A percentile compares a stretch with the other conserved stretches of the same genome.
Conservation (phyloP, 2,113 vertebrate genomes). For the Aptenodytes patagonicus region DNA sequence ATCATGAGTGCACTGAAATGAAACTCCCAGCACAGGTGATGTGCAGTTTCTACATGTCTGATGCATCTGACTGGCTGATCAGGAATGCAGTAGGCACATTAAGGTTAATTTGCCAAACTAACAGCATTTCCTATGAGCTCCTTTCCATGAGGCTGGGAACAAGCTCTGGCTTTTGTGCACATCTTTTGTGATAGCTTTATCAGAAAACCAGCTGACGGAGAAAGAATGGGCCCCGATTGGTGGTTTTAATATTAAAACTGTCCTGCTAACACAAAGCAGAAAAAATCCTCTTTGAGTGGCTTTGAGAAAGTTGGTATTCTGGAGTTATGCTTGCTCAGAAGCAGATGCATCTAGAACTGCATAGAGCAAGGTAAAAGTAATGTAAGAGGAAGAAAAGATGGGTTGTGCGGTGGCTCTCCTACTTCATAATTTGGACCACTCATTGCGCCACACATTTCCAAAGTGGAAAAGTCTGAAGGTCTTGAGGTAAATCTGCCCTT, state of each 20-base stretch:
- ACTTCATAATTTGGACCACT: background rate
- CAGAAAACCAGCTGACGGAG: background rate
- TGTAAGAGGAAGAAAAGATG: background rate
- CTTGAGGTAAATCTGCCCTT: background rate
- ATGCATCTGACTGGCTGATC: background rate
- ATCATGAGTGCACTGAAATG: background rate
- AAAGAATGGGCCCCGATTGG: background rate
- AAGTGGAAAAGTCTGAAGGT: background rate
- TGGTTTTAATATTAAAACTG: background rate
- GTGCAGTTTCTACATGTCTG: background rate
- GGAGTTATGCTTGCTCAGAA: background rate
- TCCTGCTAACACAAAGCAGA: background rate
- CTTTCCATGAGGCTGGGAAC: background rate
- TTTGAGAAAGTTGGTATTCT: background rate
- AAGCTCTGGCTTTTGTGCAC: background rate
- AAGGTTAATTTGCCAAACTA: background rate
- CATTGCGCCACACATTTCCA: background rate
- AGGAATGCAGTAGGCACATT: background rate
- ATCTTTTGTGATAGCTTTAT: background rate
- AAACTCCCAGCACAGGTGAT: background rate
- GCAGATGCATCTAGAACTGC: background rate
- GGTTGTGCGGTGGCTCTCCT: background rate
- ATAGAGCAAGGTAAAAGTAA: background rate
- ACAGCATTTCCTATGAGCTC: background rate
- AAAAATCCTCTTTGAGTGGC: background rate